A percentile compares a stretch with the other conserved stretches of the same genome.
phyloP scores from a whole-genome alignment of 2,888 invertebrate genomes.

The Creontiades dilutus region DNA sequence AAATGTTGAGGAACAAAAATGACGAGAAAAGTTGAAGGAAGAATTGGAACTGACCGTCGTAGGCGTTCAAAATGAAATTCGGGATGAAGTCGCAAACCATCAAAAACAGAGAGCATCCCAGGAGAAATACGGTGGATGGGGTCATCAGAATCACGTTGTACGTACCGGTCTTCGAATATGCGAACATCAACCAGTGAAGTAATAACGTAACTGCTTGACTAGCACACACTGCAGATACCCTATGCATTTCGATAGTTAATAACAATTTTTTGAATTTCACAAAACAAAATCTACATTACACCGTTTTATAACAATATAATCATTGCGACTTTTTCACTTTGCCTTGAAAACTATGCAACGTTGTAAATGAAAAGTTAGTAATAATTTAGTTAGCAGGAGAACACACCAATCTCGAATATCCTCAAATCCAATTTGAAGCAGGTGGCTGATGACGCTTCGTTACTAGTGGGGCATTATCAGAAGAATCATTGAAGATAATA shows the following conservation, averaged over 20 bases:
- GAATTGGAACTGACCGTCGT: neutral
- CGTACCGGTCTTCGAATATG: neutral
- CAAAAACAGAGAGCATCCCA: constrained; percentile 31
- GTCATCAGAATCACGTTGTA: constrained; percentile 5
- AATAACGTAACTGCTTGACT: neutral
- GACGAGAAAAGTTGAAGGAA: constrained; percentile 19
- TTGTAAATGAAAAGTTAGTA: too few species aligned
- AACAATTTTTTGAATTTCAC: too few species aligned
- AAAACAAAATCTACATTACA: too few species aligned
- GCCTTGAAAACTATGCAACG: too few species aligned
- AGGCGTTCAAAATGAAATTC: neutral
- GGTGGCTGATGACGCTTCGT: too few species aligned
- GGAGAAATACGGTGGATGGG: constrained; percentile 23
- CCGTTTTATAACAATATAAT: too few species aligned
- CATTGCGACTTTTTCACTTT: too few species aligned
- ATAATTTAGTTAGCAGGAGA: too few species aligned
- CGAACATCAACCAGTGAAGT: neutral
- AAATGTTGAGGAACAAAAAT: constrained; percentile 22
- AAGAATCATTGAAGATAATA: too few species aligned
- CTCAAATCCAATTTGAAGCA: too few species aligned
- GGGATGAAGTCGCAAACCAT: constrained; percentile 40
- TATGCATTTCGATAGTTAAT: neutral
- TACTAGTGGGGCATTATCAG: too few species aligned
- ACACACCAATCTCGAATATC: too few species aligned
- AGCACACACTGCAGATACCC: constrained; percentile 28